A percentile compares a stretch with the other conserved stretches of the same genome.
These are phyloP conservation scores for Anarhynchus alexandrinus DNA, from an alignment of 2,113 vertebrate species.

Conservation along the genomic window DNA sequence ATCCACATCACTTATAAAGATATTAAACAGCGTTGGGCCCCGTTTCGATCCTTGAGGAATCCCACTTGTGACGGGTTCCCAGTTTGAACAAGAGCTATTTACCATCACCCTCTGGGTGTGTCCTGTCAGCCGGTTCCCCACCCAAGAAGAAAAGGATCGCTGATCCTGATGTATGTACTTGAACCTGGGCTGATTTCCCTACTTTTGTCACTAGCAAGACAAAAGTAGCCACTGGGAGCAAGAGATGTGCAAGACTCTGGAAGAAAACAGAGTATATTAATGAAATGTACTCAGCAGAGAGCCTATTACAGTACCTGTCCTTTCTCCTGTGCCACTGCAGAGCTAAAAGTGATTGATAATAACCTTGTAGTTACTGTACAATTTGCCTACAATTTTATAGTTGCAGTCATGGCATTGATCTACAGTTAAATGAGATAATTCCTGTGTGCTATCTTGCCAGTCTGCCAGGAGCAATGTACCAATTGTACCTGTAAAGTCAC, in stretches of 20 bases:
- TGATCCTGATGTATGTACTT: background rate
- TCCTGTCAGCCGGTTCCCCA: background rate
- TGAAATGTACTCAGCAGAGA: constrained; percentile 15
- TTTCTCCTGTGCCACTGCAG: constrained; percentile 8
- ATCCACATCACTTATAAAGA: too few species aligned
- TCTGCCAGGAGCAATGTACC: constrained; percentile 3
- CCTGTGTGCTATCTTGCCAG: constrained; percentile 32
- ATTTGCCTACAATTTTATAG: constrained; percentile 54
- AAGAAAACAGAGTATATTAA: constrained; percentile 29
- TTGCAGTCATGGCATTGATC: constrained; percentile 47
- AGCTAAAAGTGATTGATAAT: constrained; percentile 64
- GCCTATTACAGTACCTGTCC: constrained; percentile 13
- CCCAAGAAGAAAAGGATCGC: background rate
- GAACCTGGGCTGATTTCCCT: background rate
- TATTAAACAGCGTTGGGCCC: too few species aligned
- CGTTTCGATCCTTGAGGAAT: too few species aligned
- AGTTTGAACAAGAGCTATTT: too few species aligned
- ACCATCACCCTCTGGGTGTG: too few species aligned
- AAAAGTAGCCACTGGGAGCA: background rate
- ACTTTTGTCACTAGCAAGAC: constrained; percentile 21
- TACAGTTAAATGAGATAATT: constrained; percentile 65
- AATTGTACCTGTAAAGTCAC: constrained; percentile 1
- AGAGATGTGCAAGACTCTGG: background rate
- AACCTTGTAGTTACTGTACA: constrained; percentile 43
- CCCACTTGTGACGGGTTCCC: too few species aligned